Percentiles rank a stretch among this genome's conserved stretches.
phyloP scores from a whole-genome alignment of 1,140 invertebrate genomes.

The Meteorus sp. region DNA sequence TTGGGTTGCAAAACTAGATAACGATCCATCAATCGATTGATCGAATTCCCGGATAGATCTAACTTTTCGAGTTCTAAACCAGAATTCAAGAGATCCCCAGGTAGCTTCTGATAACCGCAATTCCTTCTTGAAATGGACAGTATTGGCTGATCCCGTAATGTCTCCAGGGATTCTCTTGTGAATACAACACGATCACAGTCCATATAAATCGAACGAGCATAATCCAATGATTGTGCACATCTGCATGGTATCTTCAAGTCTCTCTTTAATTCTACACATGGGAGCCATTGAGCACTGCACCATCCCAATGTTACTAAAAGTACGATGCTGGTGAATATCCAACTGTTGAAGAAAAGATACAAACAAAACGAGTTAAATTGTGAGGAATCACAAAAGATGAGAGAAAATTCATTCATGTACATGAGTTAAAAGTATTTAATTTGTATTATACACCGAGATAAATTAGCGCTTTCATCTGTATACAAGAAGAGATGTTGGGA shows the following conservation, averaged over 20 bases:
- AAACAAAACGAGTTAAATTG: neutral
- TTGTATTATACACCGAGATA: no score
- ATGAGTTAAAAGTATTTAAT: no score
- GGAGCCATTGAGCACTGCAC: constrained; percentile 55
- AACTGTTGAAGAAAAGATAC: neutral
- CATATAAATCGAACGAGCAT: constrained; percentile 61
- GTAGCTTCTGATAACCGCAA: constrained; percentile 77
- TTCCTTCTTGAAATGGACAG: constrained; percentile 74
- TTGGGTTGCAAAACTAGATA: constrained; percentile 68
- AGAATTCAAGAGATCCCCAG: constrained; percentile 56
- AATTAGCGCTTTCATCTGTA: no score
- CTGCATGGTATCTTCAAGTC: constrained; percentile 67
- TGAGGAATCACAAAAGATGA: neutral
- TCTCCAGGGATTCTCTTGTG: constrained; percentile 70
- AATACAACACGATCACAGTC: constrained; percentile 86
- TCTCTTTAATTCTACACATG: constrained; percentile 67
- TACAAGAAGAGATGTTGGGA: no score
- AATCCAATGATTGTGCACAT: constrained; percentile 49
- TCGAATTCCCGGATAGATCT: constrained; percentile 80
- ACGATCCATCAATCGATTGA: constrained; percentile 77
- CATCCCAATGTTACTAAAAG: neutral
- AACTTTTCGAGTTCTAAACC: constrained; percentile 71
- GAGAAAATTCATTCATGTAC: no score
- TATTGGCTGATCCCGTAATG: constrained; percentile 75
- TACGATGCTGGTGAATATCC: constrained; percentile 1